phyloP scores from a whole-genome alignment of 92 coral and sea anemone species.

The Bergia sp. region DNA sequence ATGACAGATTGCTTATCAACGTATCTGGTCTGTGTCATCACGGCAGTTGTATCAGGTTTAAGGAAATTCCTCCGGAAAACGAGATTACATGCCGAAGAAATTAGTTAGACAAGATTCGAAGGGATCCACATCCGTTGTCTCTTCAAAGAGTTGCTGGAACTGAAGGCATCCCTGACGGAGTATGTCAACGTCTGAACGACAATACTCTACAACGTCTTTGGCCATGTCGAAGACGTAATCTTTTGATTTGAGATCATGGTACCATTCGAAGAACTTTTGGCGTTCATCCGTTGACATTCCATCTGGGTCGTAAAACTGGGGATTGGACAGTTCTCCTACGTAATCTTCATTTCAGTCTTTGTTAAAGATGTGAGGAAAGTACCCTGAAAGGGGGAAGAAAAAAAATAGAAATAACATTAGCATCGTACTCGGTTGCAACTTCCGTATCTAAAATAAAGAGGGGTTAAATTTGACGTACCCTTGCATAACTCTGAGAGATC shows the following conservation, averaged over 20 bases:
- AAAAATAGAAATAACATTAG: no score
- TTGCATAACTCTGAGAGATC: no score
- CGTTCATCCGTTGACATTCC: constrained; percentile 46
- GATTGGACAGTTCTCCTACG: constrained; percentile 47
- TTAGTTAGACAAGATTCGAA: constrained; percentile 8
- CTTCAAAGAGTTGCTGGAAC: constrained; percentile 35
- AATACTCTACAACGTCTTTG: no score
- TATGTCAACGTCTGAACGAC: constrained; percentile 34
- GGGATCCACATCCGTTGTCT: constrained; percentile 38
- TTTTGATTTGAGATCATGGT: background rate
- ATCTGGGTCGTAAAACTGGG: constrained; percentile 57
- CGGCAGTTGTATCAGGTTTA: no score
- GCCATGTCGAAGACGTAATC: constrained; percentile 39
- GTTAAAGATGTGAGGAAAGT: constrained; percentile 59
- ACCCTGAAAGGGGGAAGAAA: constrained; percentile 6
- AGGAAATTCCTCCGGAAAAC: no score
- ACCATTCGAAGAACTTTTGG: constrained; percentile 44
- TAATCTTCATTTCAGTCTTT: constrained; percentile 12
- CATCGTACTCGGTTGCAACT: background rate
- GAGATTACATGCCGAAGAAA: constrained; percentile 42
- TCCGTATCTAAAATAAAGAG: background rate
- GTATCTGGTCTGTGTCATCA: constrained; percentile 46
- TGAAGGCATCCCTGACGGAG: constrained; percentile 41
- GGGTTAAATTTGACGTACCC: no score
- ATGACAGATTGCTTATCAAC: constrained; percentile 41